phyloP scores from a whole-genome alignment of 2,113 vertebrate genomes.

The Ifrita kowaldi region DNA sequence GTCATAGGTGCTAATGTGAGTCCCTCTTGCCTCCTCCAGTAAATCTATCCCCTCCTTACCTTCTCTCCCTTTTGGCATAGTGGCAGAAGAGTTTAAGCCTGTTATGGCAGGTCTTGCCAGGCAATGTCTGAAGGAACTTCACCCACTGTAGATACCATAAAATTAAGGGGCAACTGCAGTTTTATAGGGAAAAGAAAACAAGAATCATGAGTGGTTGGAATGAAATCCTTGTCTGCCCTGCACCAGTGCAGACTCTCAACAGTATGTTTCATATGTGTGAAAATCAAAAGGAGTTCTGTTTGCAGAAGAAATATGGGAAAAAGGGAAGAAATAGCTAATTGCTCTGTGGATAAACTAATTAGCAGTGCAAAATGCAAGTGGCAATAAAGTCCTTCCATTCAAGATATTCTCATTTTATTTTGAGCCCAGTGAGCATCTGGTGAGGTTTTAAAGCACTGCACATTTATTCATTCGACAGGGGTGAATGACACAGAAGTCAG shows the following conservation, averaged over 20 bases:
- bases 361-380: not conserved
- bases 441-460: conserved; percentile 10
- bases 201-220: not conserved
- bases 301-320: not conserved
- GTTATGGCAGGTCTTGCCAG: not conserved
- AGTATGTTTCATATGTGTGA: not conserved
- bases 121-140: not conserved
- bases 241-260: not conserved
- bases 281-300: not conserved
- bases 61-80: not conserved
- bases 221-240: not conserved
- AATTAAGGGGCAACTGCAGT: not conserved
- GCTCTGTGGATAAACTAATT: not conserved
- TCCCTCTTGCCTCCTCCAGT: not conserved
- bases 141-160: not conserved
- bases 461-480: not conserved
- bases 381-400: not conserved
- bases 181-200: not conserved
- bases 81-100: not conserved
- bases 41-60: not conserved
- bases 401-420: conserved; percentile 7
- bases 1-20: not conserved
- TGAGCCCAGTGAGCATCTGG: not conserved
- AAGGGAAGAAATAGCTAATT: not conserved
- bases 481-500: conserved; percentile 63